phyloP scores from a whole-genome alignment of 2,113 vertebrate species.

The Trogon melanurus region DNA sequence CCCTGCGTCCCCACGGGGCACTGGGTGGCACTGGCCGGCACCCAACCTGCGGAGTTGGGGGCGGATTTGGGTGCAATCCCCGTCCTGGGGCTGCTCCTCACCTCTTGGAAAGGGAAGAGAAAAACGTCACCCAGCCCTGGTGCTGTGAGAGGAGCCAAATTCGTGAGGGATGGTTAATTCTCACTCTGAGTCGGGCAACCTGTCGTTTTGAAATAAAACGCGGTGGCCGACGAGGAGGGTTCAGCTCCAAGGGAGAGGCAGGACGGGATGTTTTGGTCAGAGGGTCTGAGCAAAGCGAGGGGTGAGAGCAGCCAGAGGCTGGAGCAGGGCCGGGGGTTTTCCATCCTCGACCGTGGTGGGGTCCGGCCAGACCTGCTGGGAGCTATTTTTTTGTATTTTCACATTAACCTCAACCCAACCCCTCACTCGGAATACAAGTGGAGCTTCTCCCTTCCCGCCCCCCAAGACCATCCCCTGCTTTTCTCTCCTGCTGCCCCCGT shows the following conservation, averaged over 20 bases:
- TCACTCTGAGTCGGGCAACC: accelerated
- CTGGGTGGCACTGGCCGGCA: background rate
- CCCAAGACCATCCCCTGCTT: background rate
- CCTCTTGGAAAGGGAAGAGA: background rate
- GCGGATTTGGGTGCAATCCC: background rate
- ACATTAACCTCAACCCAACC: background rate
- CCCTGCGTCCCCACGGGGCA: accelerated
- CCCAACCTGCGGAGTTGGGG: accelerated
- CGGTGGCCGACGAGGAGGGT: accelerated
- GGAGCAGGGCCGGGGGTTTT: background rate
- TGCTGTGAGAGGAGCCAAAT: accelerated
- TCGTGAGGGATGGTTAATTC: accelerated
- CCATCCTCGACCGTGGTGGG: accelerated
- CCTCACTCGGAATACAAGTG: background rate
- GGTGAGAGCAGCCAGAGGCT: background rate
- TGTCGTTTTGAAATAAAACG: accelerated
- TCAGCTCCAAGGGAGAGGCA: background rate
- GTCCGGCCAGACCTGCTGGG: accelerated
- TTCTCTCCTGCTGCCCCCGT: accelerated
- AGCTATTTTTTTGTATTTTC: background rate
- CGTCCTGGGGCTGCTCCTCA: background rate
- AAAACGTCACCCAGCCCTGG: background rate
- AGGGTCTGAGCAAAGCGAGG: background rate
- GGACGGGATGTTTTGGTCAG: accelerated
- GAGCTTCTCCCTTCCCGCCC: background rate